These are phyloP conservation scores for Achlya flavicornis DNA, from an alignment of 2,888 invertebrate species.

Conservation along the genomic window DNA sequence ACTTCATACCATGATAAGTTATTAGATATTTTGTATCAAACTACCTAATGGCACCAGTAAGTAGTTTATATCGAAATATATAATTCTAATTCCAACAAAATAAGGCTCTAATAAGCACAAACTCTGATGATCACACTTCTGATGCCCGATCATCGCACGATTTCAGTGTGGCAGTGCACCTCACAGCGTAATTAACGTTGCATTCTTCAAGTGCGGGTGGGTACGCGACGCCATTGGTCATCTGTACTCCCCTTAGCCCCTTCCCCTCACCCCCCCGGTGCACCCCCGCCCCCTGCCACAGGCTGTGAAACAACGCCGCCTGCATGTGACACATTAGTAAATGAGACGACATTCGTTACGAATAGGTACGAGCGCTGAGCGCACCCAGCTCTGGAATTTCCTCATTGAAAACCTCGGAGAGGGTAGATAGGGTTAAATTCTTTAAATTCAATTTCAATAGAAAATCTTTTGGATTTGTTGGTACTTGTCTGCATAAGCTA, in stretches of 20 bases:
- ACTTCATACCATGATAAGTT: background rate
- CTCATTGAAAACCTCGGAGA: constrained; percentile 55
- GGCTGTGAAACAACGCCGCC: constrained; percentile 78
- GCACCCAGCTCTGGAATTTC: constrained; percentile 74
- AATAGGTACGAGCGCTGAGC: constrained; percentile 56
- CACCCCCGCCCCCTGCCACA: constrained; percentile 25
- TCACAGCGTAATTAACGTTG: constrained; percentile 71
- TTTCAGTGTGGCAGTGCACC: constrained; percentile 13
- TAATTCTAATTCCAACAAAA: too few species aligned
- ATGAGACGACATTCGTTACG: constrained; percentile 83
- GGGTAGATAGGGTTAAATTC: constrained; percentile 22
- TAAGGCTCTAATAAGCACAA: too few species aligned
- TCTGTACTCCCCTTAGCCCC: constrained; percentile 40
- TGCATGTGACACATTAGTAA: constrained; percentile 85
- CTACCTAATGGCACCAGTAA: background rate
- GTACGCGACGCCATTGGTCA: constrained; percentile 72
- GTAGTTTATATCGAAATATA: background rate
- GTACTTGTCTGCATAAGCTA: background rate
- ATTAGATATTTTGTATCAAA: background rate
- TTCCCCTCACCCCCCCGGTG: constrained; percentile 36
- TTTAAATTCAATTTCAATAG: background rate
- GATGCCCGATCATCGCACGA: background rate
- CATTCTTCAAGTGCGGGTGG: constrained; percentile 56
- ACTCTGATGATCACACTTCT: too few species aligned
- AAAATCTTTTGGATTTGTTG: background rate